These are phyloP conservation scores for Progne subis DNA, from an alignment of 2,113 vertebrate genomes.

Conservation along the genomic window DNA sequence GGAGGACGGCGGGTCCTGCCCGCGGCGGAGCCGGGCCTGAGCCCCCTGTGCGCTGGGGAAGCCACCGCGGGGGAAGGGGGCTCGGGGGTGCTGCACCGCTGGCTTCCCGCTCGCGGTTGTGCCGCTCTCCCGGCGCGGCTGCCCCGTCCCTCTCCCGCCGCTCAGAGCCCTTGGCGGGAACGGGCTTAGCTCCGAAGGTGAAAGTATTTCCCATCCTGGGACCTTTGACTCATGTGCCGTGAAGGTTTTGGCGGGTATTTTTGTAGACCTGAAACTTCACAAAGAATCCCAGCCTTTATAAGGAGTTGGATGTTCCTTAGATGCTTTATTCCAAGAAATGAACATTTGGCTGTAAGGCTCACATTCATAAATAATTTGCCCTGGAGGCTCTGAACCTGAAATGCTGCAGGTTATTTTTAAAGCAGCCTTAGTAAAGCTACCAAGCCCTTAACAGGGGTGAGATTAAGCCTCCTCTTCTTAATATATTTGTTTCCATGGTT, in stretches of 20 bases:
- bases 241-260: not conserved
- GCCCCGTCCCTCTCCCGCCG: no score
- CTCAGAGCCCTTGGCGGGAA: no score
- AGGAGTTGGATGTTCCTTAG: not conserved
- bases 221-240: not conserved
- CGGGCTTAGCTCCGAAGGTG: no score
- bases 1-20: no score
- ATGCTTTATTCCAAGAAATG: not conserved
- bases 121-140: no score
- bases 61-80: no score
- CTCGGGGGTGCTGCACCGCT: no score
- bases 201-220: no score
- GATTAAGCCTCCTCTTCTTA: not conserved
- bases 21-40: no score
- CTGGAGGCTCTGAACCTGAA: not conserved
- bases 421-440: not conserved
- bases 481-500: rapidly evolving
- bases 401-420: not conserved
- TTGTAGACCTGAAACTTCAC: not conserved
- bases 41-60: no score
- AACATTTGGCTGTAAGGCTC: rapidly evolving
- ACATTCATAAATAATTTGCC: not conserved
- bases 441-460: rapidly evolving
- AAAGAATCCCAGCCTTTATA: rapidly evolving
- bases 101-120: no score